Conservation (phyloP, 2,113 vertebrate species). For the Picathartes gymnocephalus region DNA sequence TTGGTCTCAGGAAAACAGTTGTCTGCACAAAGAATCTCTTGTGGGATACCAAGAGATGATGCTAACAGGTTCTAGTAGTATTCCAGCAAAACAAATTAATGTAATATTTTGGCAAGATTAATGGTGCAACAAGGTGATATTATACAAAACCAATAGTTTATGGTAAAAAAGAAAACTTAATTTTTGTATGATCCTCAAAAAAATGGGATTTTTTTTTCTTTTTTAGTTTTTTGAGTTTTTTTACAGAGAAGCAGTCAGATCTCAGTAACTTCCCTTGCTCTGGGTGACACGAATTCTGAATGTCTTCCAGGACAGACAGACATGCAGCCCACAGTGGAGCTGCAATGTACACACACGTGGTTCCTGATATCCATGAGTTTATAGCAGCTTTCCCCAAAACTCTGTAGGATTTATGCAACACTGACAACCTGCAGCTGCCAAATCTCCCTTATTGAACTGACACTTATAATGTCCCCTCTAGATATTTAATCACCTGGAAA, state of each 20-base stretch:
- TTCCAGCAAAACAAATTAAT: neutral
- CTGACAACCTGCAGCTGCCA: neutral
- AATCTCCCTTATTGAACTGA: neutral
- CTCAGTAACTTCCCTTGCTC: neutral
- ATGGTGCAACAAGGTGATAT: neutral
- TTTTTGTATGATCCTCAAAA: neutral
- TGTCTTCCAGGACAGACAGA: too few species aligned
- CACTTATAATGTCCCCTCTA: neutral
- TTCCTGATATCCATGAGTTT: neutral
- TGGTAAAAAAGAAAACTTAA: neutral
- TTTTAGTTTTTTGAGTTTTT: neutral
- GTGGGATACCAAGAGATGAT: neutral
- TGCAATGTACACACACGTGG: neutral
- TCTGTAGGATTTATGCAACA: neutral
- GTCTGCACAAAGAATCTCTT: neutral
- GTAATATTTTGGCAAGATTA: neutral
- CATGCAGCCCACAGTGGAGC: neutral
- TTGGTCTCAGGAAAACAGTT: neutral
- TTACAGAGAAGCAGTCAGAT: neutral
- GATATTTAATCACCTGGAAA: neutral
- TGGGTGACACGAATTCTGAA: rapidly evolving
- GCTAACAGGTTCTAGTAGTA: neutral
- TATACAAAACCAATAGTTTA: neutral
- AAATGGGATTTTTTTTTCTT: neutral
- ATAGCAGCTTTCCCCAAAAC: neutral